phyloP scores from a whole-genome alignment of 92 coral and sea anemone genomes.

The Phenganax subtilis region DNA sequence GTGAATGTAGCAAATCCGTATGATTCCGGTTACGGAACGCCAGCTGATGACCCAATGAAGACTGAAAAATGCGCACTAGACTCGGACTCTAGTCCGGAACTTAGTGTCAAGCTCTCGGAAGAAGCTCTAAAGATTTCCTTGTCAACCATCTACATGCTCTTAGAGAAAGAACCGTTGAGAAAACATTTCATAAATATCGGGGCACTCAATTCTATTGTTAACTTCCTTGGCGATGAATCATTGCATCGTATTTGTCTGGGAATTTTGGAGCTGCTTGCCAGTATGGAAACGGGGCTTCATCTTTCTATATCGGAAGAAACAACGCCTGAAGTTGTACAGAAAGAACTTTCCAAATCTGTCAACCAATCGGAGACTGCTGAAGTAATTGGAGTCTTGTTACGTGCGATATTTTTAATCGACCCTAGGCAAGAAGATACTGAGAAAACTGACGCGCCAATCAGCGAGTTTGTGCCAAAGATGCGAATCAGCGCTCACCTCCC shows the following conservation, averaged over 20 bases:
- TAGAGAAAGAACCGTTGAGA: conserved; percentile 10
- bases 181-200: conserved; percentile 7
- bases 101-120: not conserved
- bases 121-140: conserved; percentile 24
- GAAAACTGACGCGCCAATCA: not conserved
- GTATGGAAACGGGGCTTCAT: not conserved
- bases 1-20: not conserved
- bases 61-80: not conserved
- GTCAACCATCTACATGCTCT: conserved; percentile 1
- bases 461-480: conserved; percentile 29
- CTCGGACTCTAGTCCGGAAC: not conserved
- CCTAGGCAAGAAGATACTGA: not conserved
- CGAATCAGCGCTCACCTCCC: conserved; percentile 3
- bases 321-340: too few relatives aligned
- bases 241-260: conserved; percentile 19
- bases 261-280: conserved; percentile 6
- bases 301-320: not conserved
- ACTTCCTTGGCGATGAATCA: conserved; percentile 16
- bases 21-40: conserved; percentile 36
- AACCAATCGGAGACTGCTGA: not conserved
- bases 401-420: conserved; percentile 20
- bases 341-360: too few relatives aligned
- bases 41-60: not conserved
- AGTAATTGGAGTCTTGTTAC: conserved; percentile 13
- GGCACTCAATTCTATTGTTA: conserved; percentile 14